Evolutionary conservation across 2,113 vertebrate genomes (phyloP), one percentile per base, ranked within the genome.

Genomic region (Lanius ludovicianus): DNA sequence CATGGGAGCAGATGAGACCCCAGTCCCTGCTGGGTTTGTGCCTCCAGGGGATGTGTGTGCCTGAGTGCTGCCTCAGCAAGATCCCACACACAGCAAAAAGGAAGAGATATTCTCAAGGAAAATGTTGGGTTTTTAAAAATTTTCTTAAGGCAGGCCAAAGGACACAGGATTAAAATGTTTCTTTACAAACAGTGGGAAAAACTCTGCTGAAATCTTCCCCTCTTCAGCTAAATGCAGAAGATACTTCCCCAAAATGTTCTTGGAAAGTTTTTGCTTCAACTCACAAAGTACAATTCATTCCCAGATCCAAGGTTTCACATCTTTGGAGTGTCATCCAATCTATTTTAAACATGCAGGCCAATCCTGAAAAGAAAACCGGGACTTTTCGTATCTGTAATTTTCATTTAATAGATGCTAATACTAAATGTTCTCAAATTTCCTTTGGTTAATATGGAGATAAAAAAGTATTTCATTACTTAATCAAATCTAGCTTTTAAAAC

Each of bases 51-150:
- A 5, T 21, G 23, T 11, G 11, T 15, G 19, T 76, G 31, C 12
- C 47, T 7, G 30, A 53, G 2, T 13, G 31, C 13, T 3, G 5
- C 4, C 6, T 35, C 52, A 67, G 56, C 55, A 65, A 56, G 41
- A 11, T 28, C 21, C 12, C 3, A 1, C 33, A 30, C 23, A 25
- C 47, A 25, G 44, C 30, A 59, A 24, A 59, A 30, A 24, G 11
- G 20, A 65, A 35, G 27, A 73, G 23, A 2, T 11, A 15, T 59
- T 73, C 30, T 28, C 17, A 68, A 44, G 13, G 24, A 35, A 62
- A 62, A 7, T 6, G 0, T 8, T 6, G 4, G 3, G 1, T 0
- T 3, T 24, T 15, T 18, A 9, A 0, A 4, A 23, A 5, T 41
- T 47, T 75, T 73, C 41, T 41, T 53, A 6, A 25, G 10, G 12